Conservation (phyloP, 2,113 vertebrate species). For the Lathamus discolor region DNA sequence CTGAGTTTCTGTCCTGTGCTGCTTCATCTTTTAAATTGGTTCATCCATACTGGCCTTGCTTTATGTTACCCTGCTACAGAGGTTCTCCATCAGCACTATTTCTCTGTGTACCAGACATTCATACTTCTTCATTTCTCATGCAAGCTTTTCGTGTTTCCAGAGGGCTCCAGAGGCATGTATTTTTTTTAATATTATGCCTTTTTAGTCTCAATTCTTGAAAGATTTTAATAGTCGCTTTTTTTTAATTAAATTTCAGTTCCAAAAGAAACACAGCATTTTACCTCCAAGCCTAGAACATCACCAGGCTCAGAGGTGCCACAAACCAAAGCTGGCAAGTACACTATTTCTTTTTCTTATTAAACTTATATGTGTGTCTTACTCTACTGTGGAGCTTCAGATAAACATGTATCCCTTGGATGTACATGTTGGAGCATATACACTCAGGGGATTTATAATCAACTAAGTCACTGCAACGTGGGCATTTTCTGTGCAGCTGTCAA, state of each 20-base stretch:
- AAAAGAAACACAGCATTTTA: constrained; percentile 36
- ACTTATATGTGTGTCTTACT: background rate
- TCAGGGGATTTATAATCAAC: background rate
- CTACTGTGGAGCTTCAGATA: background rate
- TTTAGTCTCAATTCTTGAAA: background rate
- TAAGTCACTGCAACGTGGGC: background rate
- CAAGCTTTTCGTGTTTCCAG: background rate
- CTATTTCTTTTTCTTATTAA: background rate
- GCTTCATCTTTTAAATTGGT: background rate
- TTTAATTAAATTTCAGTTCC: constrained; percentile 53
- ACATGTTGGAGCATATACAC: background rate
- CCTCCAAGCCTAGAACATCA: constrained; percentile 47
- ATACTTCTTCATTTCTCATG: background rate
- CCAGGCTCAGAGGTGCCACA: constrained; percentile 53
- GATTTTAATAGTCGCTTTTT: background rate
- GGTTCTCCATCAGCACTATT: background rate
- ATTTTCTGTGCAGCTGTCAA: background rate
- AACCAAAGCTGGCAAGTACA: constrained; percentile 63
- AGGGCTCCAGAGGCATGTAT: background rate
- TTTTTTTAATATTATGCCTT: background rate
- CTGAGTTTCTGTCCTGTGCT: background rate
- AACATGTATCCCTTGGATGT: background rate
- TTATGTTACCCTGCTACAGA: background rate
- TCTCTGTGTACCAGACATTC: background rate
- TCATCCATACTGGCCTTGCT: background rate